Evolutionary conservation across 1,140 invertebrate species (phyloP).

Genomic region (Andrena cerasifolii): DNA sequence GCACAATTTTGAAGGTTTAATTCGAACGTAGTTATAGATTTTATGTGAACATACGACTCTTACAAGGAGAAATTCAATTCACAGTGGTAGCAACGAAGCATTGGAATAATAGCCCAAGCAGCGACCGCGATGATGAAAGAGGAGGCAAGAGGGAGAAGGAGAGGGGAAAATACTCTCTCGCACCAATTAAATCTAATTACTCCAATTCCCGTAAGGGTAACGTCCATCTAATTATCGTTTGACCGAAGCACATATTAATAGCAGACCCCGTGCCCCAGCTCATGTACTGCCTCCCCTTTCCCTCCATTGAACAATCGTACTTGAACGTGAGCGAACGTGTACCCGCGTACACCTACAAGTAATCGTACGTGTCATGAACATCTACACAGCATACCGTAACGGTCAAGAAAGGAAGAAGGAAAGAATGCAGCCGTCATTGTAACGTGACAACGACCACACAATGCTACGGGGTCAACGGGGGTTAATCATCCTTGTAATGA

Average conservation of each 20-base stretch:
- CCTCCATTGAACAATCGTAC: background rate
- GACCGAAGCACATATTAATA: conserved; percentile 77
- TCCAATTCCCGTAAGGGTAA: conserved; percentile 77
- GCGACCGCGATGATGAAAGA: conserved; percentile 24
- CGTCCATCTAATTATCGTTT: conserved; percentile 80
- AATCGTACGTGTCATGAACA: conserved; percentile 21
- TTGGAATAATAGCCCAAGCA: conserved; percentile 64
- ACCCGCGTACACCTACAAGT: conserved; percentile 35
- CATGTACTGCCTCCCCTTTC: conserved; percentile 20
- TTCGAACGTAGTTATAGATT: too few relatives aligned
- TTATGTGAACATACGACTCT: too few relatives aligned
- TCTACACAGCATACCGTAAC: conserved; percentile 41
- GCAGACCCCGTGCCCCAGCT: conserved; percentile 44
- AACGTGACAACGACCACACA: conserved; percentile 23
- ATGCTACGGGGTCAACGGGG: conserved; percentile 74
- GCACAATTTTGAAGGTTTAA: too few relatives aligned
- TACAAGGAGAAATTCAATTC: background rate
- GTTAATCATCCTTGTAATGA: conserved; percentile 76
- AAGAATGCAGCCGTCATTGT: conserved; percentile 53
- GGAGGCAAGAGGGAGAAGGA: background rate
- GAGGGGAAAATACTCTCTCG: conserved; percentile 54
- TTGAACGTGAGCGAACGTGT: conserved; percentile 29
- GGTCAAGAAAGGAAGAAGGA: conserved; percentile 56
- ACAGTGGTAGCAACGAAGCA: background rate
- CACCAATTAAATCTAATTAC: conserved; percentile 80